Evolutionary conservation across 2,797 vertebrate species (phyloP), one percentile per base, ranked within the genome.

Genomic region (Gymnopithys bicolor): DNA sequence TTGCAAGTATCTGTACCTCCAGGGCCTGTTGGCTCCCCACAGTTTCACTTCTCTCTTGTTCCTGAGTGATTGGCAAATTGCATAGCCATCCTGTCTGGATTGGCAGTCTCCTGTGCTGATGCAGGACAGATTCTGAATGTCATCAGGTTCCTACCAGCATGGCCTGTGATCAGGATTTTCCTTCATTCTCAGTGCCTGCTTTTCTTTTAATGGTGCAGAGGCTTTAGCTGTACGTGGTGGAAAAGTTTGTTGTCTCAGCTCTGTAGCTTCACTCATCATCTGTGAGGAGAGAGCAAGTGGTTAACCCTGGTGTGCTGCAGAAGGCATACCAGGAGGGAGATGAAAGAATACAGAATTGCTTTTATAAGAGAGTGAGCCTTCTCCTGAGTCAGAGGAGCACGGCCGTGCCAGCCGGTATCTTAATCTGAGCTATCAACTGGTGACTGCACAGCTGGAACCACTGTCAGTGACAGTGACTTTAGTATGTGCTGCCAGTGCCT

Each of bases 281-380:
- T 85, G 71, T 1, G 11, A 87, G 85, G 58, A 74, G 82, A 67
- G 87, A 70, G 66, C n/a, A 69, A 85, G 81, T 75, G 90, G 88
- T 95, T 96, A 93, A 94, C 81, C 63, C 70, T 55, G 51, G 87
- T 81, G 76, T 87, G 94, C 91, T 96, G 97, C 96, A 95, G 90
- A 77, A 98, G 95, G 95, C 96, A 94, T 95, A 89, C 83, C 75
- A 91, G 94, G 96, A 97, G 91, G 91, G 95, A 96, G 95, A 93
- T 95, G 96, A 94, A 94, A 93, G 87, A 95, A 89, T 53, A 35
- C 11, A 39, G 64, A 68, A 80, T 73, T 82, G 74, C 86, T 92
- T 67, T 78, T 79, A 48, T 23, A 49, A 25, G 64, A 86, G 59
- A 91, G 19, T 16, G 55, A 52, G 39, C 87, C 79, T 93, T 74